phyloP scores from a whole-genome alignment of 2,888 invertebrate genomes.

The Macaria liturata region DNA sequence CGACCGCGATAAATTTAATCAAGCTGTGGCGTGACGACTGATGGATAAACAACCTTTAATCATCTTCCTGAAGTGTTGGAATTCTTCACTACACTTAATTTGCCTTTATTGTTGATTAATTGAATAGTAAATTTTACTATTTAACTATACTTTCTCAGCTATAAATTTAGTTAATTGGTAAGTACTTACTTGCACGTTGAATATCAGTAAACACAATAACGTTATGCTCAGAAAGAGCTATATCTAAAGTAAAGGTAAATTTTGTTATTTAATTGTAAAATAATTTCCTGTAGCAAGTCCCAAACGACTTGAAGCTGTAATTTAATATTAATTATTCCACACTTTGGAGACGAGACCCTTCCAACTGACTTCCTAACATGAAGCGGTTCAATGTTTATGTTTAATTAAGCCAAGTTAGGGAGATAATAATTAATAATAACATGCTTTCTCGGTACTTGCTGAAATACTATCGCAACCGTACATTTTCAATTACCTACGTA shows the following conservation, averaged over 20 bases:
- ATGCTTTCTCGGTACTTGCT: too few species aligned
- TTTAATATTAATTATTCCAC: constrained; percentile 21
- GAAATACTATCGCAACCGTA: too few species aligned
- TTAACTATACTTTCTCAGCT: too few species aligned
- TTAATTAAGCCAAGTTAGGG: constrained; percentile 13
- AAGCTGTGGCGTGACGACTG: constrained; percentile 6
- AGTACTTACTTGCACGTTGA: too few species aligned
- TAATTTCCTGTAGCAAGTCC: background rate
- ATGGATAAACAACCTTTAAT: constrained; percentile 6
- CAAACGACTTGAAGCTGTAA: constrained; percentile 13
- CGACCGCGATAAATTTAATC: constrained; percentile 16
- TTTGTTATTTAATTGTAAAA: background rate
- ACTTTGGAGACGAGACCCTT: constrained; percentile 17
- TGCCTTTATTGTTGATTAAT: too few species aligned
- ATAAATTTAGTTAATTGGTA: too few species aligned
- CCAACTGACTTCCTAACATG: constrained; percentile 18
- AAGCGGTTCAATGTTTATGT: constrained; percentile 15
- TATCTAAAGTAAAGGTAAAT: background rate
- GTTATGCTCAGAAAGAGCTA: too few species aligned
- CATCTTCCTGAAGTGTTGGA: constrained; percentile 6
- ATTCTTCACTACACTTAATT: too few species aligned
- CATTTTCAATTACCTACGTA: too few species aligned
- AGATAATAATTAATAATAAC: constrained; percentile 9
- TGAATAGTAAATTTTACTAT: too few species aligned
- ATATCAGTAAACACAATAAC: too few species aligned